A percentile compares a stretch with the other conserved stretches of the same genome.
Conservation (phyloP, 53 echinoderm and acorn worm genomes). For the Henricia sp. region DNA sequence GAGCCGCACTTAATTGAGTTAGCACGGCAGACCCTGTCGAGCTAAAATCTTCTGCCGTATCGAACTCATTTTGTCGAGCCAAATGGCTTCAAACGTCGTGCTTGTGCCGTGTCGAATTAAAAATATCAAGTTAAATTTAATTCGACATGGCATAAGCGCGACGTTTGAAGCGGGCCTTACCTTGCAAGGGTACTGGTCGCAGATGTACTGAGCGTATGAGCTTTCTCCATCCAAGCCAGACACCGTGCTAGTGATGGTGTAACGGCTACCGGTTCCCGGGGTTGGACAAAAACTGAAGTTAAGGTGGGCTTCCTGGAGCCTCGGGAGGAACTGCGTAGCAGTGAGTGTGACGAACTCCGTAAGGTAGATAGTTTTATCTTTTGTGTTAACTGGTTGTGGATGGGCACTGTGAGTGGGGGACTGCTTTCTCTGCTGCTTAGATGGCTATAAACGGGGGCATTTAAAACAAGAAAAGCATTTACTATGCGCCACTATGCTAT, state of each 20-base stretch:
- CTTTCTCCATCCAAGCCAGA: slow-evolving; percentile 31
- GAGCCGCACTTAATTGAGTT: too few species aligned
- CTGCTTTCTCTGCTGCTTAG: too few species aligned
- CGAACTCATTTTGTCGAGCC: too few species aligned
- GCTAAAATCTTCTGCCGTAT: too few species aligned
- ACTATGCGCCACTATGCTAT: too few species aligned
- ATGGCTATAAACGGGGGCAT: not conserved
- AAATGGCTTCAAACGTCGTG: too few species aligned
- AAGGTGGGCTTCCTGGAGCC: not conserved
- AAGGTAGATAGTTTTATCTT: slow-evolving; percentile 19
- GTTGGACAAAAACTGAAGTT: slow-evolving; percentile 48
- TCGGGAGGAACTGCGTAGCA: not conserved
- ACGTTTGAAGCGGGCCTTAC: not conserved
- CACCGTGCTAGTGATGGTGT: slow-evolving; percentile 4
- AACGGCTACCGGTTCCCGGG: slow-evolving; percentile 1
- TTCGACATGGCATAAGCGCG: not conserved
- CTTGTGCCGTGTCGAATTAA: too few species aligned
- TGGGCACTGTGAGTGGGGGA: too few species aligned
- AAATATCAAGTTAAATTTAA: not conserved
- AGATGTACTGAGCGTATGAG: slow-evolving; percentile 39
- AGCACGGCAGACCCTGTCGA: too few species aligned
- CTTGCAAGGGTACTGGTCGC: slow-evolving; percentile 24
- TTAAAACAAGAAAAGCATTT: not conserved
- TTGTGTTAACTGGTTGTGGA: not conserved
- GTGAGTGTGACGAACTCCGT: slow-evolving; percentile 1